These are phyloP conservation scores for Crocuta crocuta DNA, from an alignment of 2,113 vertebrate species.

Conservation along the genomic window DNA sequence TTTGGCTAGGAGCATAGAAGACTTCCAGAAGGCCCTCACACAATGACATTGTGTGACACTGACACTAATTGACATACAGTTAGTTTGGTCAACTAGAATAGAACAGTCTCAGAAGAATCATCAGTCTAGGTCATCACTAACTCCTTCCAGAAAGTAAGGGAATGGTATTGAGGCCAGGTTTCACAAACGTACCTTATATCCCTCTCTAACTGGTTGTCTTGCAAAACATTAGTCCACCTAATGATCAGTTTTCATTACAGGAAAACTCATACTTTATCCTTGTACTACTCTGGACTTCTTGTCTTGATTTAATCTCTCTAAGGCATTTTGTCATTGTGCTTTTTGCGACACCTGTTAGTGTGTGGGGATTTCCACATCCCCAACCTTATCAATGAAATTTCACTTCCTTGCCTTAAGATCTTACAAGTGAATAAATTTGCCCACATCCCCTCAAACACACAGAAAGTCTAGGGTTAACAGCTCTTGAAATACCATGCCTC, in stretches of 20 bases:
- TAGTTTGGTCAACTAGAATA: background rate
- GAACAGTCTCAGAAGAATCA: background rate
- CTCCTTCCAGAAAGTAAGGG: background rate
- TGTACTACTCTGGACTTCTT: background rate
- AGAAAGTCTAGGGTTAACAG: background rate
- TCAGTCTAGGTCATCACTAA: background rate
- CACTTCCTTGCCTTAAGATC: background rate
- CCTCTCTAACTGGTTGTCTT: background rate
- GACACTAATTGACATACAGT: background rate
- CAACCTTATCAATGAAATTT: background rate
- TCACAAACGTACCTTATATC: background rate
- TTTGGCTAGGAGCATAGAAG: background rate
- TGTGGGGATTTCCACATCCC: background rate
- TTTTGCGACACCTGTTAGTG: background rate
- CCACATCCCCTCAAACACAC: background rate
- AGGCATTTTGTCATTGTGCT: background rate
- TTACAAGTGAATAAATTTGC: background rate
- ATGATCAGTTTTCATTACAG: background rate
- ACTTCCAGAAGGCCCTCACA: background rate
- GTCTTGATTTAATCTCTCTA: background rate
- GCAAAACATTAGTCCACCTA: background rate
- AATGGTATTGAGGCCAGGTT: background rate
- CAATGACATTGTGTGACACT: background rate
- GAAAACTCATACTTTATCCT: background rate
- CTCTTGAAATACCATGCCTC: background rate